Evolutionary conservation across 2,888 invertebrate genomes (phyloP).

Genomic region (Clunio marinus): DNA sequence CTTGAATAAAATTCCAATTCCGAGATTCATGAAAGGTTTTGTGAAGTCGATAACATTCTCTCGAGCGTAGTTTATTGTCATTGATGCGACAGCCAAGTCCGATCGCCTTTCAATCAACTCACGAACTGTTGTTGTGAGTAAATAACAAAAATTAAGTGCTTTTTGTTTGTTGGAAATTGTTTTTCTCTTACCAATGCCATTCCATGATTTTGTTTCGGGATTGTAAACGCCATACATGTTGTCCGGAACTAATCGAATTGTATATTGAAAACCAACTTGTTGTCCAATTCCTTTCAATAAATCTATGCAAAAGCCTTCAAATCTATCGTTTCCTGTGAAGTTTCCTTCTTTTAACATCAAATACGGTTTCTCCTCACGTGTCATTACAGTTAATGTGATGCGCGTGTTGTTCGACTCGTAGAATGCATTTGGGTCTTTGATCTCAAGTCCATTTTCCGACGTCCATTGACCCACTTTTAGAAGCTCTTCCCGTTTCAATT

Average conservation of each 20-base stretch:
- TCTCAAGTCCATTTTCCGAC: slow-evolving; percentile 67
- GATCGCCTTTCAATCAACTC: slow-evolving; percentile 32
- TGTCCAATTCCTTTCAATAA: slow-evolving; percentile 75
- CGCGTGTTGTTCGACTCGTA: slow-evolving; percentile 77
- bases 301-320: slow-evolving; percentile 90
- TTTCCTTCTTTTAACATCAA: slow-evolving; percentile 86
- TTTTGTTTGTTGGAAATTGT: neutral
- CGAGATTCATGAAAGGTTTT: slow-evolving; percentile 92
- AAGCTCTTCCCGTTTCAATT: slow-evolving; percentile 72
- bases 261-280: slow-evolving; percentile 83
- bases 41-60: slow-evolving; percentile 95
- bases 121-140: slow-evolving; percentile 12
- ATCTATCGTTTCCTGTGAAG: slow-evolving; percentile 79
- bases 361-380: slow-evolving; percentile 75
- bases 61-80: slow-evolving; percentile 90
- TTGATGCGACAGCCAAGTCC: slow-evolving; percentile 29
- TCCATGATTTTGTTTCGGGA: slow-evolving; percentile 83
- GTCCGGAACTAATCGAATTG: slow-evolving; percentile 77
- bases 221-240: slow-evolving; percentile 84
- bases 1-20: slow-evolving; percentile 94
- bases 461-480: slow-evolving; percentile 81
- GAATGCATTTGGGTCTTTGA: slow-evolving; percentile 82
- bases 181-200: slow-evolving; percentile 59
- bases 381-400: slow-evolving; percentile 61
- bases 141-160: neutral